A percentile compares a stretch with the other conserved stretches of the same genome.
Conservation (phyloP, 2,888 invertebrate species). For the Xestia rhomboidea region DNA sequence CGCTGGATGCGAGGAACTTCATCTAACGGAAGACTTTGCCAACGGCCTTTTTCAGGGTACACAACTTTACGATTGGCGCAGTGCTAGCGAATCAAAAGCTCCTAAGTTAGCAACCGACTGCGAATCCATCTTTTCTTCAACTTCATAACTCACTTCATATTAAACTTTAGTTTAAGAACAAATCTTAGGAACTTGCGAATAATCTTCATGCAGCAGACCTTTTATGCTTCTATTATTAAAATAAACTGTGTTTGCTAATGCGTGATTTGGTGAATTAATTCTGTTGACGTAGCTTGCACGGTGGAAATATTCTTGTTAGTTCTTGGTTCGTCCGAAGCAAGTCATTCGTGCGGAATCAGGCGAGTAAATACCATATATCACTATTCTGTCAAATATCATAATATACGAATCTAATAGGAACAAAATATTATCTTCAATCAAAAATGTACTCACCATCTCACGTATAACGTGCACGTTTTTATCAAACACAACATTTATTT, state of each 20-base stretch:
- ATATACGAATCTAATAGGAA: background rate
- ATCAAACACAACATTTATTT: background rate
- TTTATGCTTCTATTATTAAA: slow-evolving; percentile 30
- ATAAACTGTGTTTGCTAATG: slow-evolving; percentile 8
- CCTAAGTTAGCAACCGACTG: slow-evolving; percentile 67
- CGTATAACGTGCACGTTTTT: background rate
- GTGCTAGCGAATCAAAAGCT: slow-evolving; percentile 74
- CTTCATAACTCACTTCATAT: slow-evolving; percentile 62
- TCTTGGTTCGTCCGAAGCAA: background rate
- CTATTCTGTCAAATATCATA: background rate
- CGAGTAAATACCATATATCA: background rate
- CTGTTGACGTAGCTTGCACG: background rate
- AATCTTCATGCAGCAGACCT: slow-evolving; percentile 41
- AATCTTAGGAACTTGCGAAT: slow-evolving; percentile 42
- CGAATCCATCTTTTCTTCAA: slow-evolving; percentile 58
- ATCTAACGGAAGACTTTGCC: slow-evolving; percentile 74
- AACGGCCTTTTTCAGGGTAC: slow-evolving; percentile 77
- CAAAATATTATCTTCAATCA: background rate
- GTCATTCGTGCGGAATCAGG: background rate
- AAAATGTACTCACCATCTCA: background rate
- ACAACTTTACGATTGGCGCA: slow-evolving; percentile 74
- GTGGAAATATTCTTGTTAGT: background rate
- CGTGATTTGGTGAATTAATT: slow-evolving; percentile 1
- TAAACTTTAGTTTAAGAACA: slow-evolving; percentile 60
- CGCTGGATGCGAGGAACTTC: slow-evolving; percentile 79